Base-by-base conservation (phyloP, 2,888 invertebrate species). In the Luffia ferchaultella region DNA sequence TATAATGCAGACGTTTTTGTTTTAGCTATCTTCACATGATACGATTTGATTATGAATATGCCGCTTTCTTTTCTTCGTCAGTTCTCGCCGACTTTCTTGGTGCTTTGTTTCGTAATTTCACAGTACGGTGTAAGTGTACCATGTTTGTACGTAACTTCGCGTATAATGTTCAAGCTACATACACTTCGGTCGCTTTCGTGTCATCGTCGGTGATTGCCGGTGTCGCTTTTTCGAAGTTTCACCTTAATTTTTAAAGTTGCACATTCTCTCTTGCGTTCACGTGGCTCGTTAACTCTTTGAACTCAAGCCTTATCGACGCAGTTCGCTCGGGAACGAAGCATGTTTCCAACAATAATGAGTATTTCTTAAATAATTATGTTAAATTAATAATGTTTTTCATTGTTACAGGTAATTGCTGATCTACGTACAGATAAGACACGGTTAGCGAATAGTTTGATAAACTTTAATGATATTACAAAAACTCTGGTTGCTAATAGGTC, bases 81-180 rank as follows among this genome's bases (percentile, higher is more conserved):
- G 55, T 55, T 63, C 60, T 58, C 61, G 65, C 58, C 61, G 65
- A 70, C 75, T 80, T 79, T 80, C 77, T 65, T 75, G 71, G 62
- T 60, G 67, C 66, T 69, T 73, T 72, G 75, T 82, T 72, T 76
- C 76, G 74, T 76, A 75, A 79, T 74, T 72, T 67, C 63, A 61
- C 67, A 64, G 57, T 66, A 62, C 65, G 67, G 63, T 67, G 65
- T 65, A 58, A 58, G 30, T 57, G 57, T 57, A 58, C 62, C 64
- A 63, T 68, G 68, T 12, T 12, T 30, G 66, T 67, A 69, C 71
- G 73, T 76, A 77, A 76, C 73, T 64, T 69, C 62, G 62, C 68
- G 62, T 74, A 65, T 72, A 68, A 73, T 73, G 64, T 59, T 62
- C 61, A 30, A 30, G 30, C 30, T 12, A 30, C 30, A 62, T 60